Percentiles rank a stretch among this genome's conserved stretches.
These are phyloP conservation scores for Xanthorhoe designata DNA, from an alignment of 2,888 invertebrate genomes.

Conservation along the genomic window DNA sequence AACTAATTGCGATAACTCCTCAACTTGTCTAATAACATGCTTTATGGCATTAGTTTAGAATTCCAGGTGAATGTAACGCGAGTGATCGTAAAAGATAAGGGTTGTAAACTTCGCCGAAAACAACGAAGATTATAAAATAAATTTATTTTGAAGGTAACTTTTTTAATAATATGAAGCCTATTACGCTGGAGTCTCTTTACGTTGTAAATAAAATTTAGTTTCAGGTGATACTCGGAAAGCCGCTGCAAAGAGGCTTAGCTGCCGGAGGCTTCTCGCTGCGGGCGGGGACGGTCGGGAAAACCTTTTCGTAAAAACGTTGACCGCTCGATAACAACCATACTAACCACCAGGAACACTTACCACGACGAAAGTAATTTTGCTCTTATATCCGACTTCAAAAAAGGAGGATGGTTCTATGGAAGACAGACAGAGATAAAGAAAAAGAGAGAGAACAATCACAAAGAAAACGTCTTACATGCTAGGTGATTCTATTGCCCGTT, in stretches of 20 bases:
- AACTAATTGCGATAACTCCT: constrained; percentile 21
- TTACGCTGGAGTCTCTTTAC: neutral
- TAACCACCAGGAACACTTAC: neutral
- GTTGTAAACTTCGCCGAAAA: constrained; percentile 12
- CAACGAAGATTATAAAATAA: constrained; percentile 14
- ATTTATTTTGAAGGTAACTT: constrained; percentile 1
- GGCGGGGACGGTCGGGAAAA: neutral
- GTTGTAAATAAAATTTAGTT: constrained; percentile 12
- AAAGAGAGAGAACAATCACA: too few relatives aligned
- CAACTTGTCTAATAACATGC: constrained; percentile 17
- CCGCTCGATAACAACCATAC: neutral
- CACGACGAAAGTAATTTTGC: neutral
- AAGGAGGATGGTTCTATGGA: too few relatives aligned
- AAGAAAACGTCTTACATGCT: too few relatives aligned
- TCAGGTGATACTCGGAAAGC: constrained; percentile 4
- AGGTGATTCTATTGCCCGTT: too few relatives aligned
- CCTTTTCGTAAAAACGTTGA: neutral
- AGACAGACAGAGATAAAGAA: too few relatives aligned
- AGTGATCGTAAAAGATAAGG: constrained; percentile 26
- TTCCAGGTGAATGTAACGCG: constrained; percentile 22
- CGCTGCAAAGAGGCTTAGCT: constrained; percentile 23
- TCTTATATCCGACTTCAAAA: neutral
- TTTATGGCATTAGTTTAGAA: constrained; percentile 22
- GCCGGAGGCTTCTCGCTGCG: constrained; percentile 2
- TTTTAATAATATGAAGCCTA: neutral